A percentile compares a stretch with the other conserved stretches of the same genome.
Conservation (phyloP, 1,140 invertebrate genomes). For the Holotrichia oblita region DNA sequence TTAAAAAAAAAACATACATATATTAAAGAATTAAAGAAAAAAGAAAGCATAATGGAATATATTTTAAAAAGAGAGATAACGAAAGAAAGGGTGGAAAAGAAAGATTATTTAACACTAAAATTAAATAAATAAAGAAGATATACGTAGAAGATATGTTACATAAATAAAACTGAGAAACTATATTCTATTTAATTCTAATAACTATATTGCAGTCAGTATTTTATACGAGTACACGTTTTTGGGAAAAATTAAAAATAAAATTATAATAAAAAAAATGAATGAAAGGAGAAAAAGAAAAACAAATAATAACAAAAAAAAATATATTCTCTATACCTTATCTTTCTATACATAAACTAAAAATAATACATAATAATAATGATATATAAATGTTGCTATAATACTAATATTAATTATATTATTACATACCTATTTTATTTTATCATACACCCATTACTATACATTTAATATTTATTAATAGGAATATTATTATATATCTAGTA, state of each 20-base stretch:
- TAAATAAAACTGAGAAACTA: slow-evolving; percentile 7
- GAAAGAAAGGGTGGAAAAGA: too few relatives aligned
- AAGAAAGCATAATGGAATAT: neutral
- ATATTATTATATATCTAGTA: slow-evolving; percentile 60
- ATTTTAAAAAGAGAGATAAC: neutral
- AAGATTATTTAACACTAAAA: too few relatives aligned
- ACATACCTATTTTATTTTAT: slow-evolving; percentile 61
- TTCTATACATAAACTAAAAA: slow-evolving; percentile 57
- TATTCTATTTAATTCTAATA: neutral
- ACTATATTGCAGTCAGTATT: slow-evolving; percentile 55
- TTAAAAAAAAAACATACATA: too few relatives aligned
- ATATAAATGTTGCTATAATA: slow-evolving; percentile 63
- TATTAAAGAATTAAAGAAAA: neutral
- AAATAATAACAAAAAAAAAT: slow-evolving; percentile 37
- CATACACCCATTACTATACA: slow-evolving; percentile 61
- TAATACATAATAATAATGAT: slow-evolving; percentile 53
- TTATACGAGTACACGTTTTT: slow-evolving; percentile 62
- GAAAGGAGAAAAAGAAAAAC: neutral
- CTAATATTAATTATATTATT: slow-evolving; percentile 46
- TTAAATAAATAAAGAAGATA: neutral
- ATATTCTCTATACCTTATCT: slow-evolving; percentile 61
- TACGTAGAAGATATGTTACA: slow-evolving; percentile 15
- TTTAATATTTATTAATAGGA: slow-evolving; percentile 57
- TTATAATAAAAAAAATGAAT: slow-evolving; percentile 1
- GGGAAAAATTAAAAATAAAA: slow-evolving; percentile 50